These are phyloP conservation scores for Tetranychus truncatus DNA, from an alignment of 2,888 invertebrate genomes.

Conservation along the genomic window DNA sequence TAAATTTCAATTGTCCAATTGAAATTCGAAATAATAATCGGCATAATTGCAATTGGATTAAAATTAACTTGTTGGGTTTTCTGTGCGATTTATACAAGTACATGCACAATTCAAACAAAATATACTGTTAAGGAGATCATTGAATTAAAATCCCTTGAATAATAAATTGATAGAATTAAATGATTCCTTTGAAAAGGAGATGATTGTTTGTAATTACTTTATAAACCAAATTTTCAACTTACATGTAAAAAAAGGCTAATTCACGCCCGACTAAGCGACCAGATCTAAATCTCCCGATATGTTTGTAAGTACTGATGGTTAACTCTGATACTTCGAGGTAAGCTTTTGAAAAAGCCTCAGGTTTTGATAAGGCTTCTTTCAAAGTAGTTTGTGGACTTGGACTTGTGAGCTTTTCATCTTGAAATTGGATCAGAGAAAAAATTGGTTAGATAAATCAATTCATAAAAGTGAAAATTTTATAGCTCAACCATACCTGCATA, in stretches of 20 bases:
- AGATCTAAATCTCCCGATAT: conserved; percentile 62
- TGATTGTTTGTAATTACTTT: neutral
- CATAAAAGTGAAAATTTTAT: neutral
- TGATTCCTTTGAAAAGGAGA: neutral
- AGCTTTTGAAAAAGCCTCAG: conserved; percentile 66
- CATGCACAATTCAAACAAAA: neutral
- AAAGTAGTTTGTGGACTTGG: conserved; percentile 56
- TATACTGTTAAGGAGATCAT: neutral
- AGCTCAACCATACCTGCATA: conserved; percentile 22
- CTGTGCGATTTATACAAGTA: too few relatives aligned
- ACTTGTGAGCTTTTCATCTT: neutral
- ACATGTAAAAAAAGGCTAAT: conserved; percentile 71
- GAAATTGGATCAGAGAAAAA: neutral
- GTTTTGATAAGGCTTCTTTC: conserved; percentile 73
- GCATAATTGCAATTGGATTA: too few relatives aligned
- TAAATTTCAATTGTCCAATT: too few relatives aligned
- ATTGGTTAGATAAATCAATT: conserved; percentile 6
- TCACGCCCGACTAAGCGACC: conserved; percentile 74
- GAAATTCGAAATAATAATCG: too few relatives aligned
- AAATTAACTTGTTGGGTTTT: too few relatives aligned
- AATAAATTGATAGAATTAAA: neutral
- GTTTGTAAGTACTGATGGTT: conserved; percentile 89
- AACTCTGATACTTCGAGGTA: conserved; percentile 76
- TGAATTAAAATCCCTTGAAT: neutral
- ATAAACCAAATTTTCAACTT: conserved; percentile 34